Conservation (phyloP, 1,140 invertebrate genomes). For the Mycetomoellerius zeteki region DNA sequence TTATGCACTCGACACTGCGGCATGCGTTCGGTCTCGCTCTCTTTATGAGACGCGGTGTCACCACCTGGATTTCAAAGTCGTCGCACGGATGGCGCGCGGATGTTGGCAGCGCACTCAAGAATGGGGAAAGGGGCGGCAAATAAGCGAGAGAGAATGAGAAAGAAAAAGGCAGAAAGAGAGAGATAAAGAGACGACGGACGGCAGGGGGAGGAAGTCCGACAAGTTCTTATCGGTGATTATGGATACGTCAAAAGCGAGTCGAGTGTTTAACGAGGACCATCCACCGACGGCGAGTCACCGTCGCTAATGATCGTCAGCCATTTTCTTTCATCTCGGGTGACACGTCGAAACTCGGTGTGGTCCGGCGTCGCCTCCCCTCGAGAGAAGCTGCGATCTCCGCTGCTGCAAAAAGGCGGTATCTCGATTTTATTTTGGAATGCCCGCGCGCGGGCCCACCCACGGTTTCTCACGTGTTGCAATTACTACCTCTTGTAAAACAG, state of each 20-base stretch:
- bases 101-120: constrained; percentile 60
- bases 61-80: constrained; percentile 59
- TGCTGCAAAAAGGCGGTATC: constrained; percentile 67
- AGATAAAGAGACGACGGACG: not conserved
- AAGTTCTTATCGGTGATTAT: constrained; percentile 78
- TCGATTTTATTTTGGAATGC: constrained; percentile 56
- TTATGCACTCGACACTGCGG: constrained; percentile 56
- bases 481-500: constrained; percentile 62
- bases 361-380: constrained; percentile 67
- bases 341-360: constrained; percentile 76
- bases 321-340: constrained; percentile 77
- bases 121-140: constrained; percentile 51
- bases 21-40: constrained; percentile 51
- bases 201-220: constrained; percentile 31
- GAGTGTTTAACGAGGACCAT: constrained; percentile 78
- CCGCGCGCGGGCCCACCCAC: constrained; percentile 70
- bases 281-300: constrained; percentile 74
- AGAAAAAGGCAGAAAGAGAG: constrained; percentile 7
- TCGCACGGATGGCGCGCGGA: constrained; percentile 46
- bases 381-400: constrained; percentile 65
- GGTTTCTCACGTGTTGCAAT: constrained; percentile 51
- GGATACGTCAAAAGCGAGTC: constrained; percentile 76
- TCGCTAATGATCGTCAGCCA: constrained; percentile 77
- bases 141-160: constrained; percentile 17
- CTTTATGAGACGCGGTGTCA: constrained; percentile 53